Evolutionary conservation across 2,888 invertebrate species (phyloP).

Genomic region (Cryptocephalus primarius): DNA sequence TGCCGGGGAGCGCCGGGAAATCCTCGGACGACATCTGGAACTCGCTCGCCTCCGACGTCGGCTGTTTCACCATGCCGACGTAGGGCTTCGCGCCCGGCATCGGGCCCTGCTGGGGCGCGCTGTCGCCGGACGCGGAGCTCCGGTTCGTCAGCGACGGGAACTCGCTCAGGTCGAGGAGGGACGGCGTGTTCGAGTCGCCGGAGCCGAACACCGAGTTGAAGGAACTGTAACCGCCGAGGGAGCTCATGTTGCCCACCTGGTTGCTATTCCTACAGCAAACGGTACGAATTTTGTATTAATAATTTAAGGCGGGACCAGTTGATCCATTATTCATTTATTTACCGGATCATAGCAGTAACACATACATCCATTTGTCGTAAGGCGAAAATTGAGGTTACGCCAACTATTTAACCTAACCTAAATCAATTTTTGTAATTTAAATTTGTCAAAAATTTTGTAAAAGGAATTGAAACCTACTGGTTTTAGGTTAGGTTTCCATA

Average conservation of each 20-base stretch:
- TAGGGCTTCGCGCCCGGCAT: constrained; percentile 89
- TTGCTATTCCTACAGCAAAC: constrained; percentile 39
- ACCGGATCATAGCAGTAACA: too few relatives aligned
- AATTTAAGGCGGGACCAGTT: too few relatives aligned
- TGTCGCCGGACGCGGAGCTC: constrained; percentile 51
- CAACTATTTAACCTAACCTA: too few relatives aligned
- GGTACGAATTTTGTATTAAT: neutral
- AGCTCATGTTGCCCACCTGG: constrained; percentile 50
- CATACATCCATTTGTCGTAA: too few relatives aligned
- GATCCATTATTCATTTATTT: too few relatives aligned
- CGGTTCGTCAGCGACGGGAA: constrained; percentile 87
- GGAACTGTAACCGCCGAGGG: constrained; percentile 46
- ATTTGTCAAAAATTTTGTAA: too few relatives aligned
- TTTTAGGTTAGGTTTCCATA: too few relatives aligned
- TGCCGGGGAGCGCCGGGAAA: constrained; percentile 97
- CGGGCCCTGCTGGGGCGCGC: constrained; percentile 68
- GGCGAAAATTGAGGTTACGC: too few relatives aligned
- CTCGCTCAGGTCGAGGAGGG: constrained; percentile 82
- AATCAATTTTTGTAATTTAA: too few relatives aligned
- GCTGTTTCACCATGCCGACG: constrained; percentile 87
- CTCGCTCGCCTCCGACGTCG: constrained; percentile 83
- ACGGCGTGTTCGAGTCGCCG: constrained; percentile 53
- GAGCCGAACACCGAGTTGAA: constrained; percentile 79
- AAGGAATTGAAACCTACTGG: too few relatives aligned
- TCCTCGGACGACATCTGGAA: constrained; percentile 98